These are phyloP conservation scores for Porites evermanni DNA, from an alignment of 92 coral and sea anemone genomes.

Conservation along the genomic window DNA sequence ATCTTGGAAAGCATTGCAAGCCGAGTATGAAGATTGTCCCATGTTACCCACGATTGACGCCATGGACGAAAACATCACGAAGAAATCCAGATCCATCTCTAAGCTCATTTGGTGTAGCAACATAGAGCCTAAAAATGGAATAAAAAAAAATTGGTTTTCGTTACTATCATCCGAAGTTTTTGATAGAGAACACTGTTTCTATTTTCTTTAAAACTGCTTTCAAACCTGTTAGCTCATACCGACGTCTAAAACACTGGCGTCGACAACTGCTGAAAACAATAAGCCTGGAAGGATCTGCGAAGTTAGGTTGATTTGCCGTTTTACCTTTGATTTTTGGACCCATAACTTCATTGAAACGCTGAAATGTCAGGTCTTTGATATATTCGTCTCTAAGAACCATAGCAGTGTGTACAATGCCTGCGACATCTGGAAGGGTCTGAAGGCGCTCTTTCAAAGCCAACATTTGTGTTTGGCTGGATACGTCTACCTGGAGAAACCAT, in stretches of 20 bases:
- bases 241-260: neutral
- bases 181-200: neutral
- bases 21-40: constrained; percentile 80
- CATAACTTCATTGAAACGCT: constrained; percentile 64
- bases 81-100: constrained; percentile 86
- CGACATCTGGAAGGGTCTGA: constrained; percentile 63
- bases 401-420: constrained; percentile 81
- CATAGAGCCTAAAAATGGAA: constrained; percentile 61
- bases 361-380: constrained; percentile 54
- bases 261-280: neutral
- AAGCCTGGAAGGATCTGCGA: no score
- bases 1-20: constrained; percentile 83
- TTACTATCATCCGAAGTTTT: neutral
- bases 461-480: constrained; percentile 77
- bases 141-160: neutral
- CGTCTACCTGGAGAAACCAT: constrained; percentile 53
- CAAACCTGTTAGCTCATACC: no score
- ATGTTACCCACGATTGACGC: constrained; percentile 75
- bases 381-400: constrained; percentile 74
- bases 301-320: neutral
- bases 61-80: constrained; percentile 87
- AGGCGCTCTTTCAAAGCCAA: constrained; percentile 43
- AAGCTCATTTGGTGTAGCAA: constrained; percentile 83
- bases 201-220: neutral
- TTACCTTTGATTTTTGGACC: constrained; percentile 80